Base-by-base conservation (phyloP, 1,140 invertebrate genomes). In the Sycophaga agraensis region DNA sequence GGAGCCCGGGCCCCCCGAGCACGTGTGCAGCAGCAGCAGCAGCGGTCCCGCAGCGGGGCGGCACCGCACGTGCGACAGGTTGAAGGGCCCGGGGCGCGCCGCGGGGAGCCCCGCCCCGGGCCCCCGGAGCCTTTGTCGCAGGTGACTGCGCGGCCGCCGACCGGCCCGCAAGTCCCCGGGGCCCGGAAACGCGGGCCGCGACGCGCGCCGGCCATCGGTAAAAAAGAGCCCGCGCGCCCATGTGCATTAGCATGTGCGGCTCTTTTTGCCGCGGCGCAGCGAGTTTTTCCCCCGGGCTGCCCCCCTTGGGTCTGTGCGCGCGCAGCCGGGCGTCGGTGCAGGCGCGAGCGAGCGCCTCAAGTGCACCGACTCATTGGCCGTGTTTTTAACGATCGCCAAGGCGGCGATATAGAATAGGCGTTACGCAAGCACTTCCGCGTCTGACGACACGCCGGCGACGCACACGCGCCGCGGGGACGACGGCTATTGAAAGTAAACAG, bases 21-120 rank as follows among this genome's bases (percentile, higher is more conserved):
- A 48, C 39, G 43, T 50, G 46, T 26, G 54, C 54, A 42, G 45
- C 54, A 56, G n/a, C n/a, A n/a, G n/a, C n/a, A n/a, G n/a, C n/a
- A n/a, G n/a, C n/a, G n/a, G n/a, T n/a, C n/a, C n/a, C n/a, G n/a
- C n/a, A n/a, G n/a, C n/a, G n/a, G n/a, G n/a, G n/a, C n/a, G 43
- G 54, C 54, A 14, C 46, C 16, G 21, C 37, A 35, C 21, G 37
- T 22, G 51, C 22, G 4, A 45, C 55, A 49, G 45, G 43, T 49
- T 39, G 55, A 24, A 21, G 35, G 17, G 34, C 22, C 21, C 34
- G 35, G 17, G 19, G 49, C 17, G 42, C 39, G 22, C 37, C 26
- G 7, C 53, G 40, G 16, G 24, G 21, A 55, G 53, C 53, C 12
- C 7, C n/a, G n/a, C n/a, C n/a, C n/a, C n/a, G n/a, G n/a, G n/a